These are phyloP conservation scores for Pandemis heparana DNA, from an alignment of 2,888 invertebrate species.

Conservation along the genomic window DNA sequence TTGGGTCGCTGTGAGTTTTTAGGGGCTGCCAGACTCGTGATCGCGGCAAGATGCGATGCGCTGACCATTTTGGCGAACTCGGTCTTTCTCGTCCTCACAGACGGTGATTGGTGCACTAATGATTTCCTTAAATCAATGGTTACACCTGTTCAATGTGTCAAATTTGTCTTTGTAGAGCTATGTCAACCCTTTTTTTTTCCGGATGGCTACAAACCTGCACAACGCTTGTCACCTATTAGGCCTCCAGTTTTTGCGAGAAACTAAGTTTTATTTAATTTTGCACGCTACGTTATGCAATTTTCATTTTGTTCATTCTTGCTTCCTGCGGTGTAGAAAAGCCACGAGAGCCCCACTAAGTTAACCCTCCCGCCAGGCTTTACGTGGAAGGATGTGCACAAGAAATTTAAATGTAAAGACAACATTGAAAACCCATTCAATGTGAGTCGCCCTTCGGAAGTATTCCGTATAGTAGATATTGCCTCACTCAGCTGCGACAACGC, in stretches of 20 bases:
- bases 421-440: slow-evolving; percentile 72
- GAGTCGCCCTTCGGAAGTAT: slow-evolving; percentile 59
- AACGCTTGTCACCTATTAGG: background rate
- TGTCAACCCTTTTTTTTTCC: background rate
- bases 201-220: background rate
- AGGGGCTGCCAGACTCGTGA: no score
- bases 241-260: background rate
- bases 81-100: no score
- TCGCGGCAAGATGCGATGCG: no score
- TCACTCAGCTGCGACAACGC: background rate
- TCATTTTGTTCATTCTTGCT: slow-evolving; percentile 70
- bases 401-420: slow-evolving; percentile 70
- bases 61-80: no score
- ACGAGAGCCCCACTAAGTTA: slow-evolving; percentile 72
- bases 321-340: slow-evolving; percentile 73
- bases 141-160: background rate
- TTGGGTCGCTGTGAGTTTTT: no score
- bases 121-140: background rate
- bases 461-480: background rate
- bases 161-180: background rate
- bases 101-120: no score
- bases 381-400: slow-evolving; percentile 79
- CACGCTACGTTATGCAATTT: background rate
- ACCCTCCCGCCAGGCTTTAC: slow-evolving; percentile 78
- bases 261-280: background rate